These are phyloP conservation scores for Ptychoptera contaminata DNA, from an alignment of 2,888 invertebrate genomes.

Conservation along the genomic window DNA sequence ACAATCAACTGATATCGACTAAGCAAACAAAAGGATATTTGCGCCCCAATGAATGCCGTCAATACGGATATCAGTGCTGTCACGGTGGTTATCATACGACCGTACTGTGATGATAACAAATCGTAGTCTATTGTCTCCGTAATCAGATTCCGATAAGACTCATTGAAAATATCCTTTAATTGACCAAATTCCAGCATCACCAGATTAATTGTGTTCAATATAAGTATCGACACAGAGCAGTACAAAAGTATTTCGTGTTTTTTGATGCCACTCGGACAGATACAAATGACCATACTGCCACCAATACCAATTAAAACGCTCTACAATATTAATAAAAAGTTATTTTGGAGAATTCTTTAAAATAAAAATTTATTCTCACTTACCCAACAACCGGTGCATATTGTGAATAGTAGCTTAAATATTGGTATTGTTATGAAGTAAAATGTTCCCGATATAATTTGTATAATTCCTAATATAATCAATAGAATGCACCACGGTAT, in stretches of 20 bases:
- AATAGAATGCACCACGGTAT: conserved; percentile 34
- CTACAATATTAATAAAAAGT: conserved; percentile 16
- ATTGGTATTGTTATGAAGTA: conserved; percentile 35
- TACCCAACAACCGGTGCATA: conserved; percentile 37
- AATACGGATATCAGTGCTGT: conserved; percentile 30
- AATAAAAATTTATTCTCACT: conserved; percentile 17
- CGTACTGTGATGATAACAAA: conserved; percentile 11
- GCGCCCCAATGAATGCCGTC: conserved; percentile 33
- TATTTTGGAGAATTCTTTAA: conserved; percentile 2
- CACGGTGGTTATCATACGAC: conserved; percentile 32
- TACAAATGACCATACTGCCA: conserved; percentile 33
- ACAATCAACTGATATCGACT: conserved; percentile 13
- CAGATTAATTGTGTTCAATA: conserved; percentile 19
- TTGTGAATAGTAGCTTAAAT: conserved; percentile 32
- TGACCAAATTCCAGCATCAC: conserved; percentile 6
- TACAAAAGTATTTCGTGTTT: conserved; percentile 33
- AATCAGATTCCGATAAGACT: conserved; percentile 1
- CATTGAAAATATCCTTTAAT: conserved; percentile 3
- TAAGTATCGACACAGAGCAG: conserved; percentile 22
- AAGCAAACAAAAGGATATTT: conserved; percentile 34
- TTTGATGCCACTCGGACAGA: conserved; percentile 27
- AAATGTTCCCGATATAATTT: conserved; percentile 35
- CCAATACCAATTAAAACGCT: conserved; percentile 33
- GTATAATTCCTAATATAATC: conserved; percentile 33
- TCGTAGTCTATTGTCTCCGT: not conserved